Evolutionary conservation across 2,113 vertebrate genomes (phyloP).

Genomic region (Struthidea cinerea): DNA sequence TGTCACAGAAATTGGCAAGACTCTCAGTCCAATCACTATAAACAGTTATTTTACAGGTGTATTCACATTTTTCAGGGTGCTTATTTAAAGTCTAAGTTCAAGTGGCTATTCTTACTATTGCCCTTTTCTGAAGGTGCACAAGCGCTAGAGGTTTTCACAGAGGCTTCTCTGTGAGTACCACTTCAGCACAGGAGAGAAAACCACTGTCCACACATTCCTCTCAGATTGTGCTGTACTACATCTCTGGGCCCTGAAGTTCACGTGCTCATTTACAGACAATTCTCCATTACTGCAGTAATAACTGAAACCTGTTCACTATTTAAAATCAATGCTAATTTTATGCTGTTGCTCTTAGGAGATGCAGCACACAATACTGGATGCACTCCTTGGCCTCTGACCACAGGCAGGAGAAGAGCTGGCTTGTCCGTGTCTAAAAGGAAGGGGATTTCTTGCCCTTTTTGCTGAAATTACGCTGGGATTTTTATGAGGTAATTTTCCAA

Average conservation of each 20-base stretch:
- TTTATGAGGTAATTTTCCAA: constrained; percentile 47
- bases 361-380: neutral
- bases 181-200: neutral
- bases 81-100: neutral
- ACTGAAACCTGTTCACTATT: neutral
- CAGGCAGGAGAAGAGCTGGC: neutral
- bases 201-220: neutral
- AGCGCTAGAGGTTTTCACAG: neutral
- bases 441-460: neutral
- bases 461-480: neutral
- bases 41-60: neutral
- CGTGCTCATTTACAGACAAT: neutral
- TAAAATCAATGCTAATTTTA: neutral
- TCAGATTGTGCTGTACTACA: neutral
- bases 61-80: neutral
- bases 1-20: neutral
- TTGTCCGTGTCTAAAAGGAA: neutral
- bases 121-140: neutral
- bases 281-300: neutral
- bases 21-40: neutral
- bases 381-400: neutral
- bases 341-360: neutral
- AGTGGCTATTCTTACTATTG: neutral
- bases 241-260: neutral
- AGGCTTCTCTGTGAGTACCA: neutral